Evolutionary conservation across 2,797 vertebrate genomes (phyloP), one percentile per base, ranked within the genome.

Genomic region (Chanos chanos): DNA sequence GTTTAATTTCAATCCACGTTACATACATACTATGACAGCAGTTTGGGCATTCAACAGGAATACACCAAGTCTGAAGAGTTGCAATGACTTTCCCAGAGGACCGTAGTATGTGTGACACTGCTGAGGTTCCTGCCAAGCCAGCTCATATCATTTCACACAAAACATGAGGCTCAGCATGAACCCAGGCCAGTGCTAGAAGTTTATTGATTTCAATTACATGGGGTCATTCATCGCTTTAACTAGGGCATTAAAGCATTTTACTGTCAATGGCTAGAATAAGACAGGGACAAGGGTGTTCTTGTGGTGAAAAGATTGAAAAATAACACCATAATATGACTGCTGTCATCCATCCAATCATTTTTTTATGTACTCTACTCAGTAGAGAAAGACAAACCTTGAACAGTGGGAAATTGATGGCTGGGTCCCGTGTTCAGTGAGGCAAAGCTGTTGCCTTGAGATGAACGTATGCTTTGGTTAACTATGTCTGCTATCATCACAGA

Each of bases 171-270:
- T 86, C 78, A 81, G 76, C 85, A 81, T 45, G 77, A 74, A 59
- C 2, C 48, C 21, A 52, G 21, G 47, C 56, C 66, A 66, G 71
- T 65, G 66, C 76, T 55, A 66, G 69, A 72, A 67, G 51, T 71
- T 70, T 77, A 88, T 83, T 74, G 84, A 89, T 87, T 87, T 76
- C 72, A 81, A 75, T 80, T 75, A 76, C 68, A 76, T 59, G 49
- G 55, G 66, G 67, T 79, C 73, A 75, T 85, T 85, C 74, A 76
- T 76, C 64, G 72, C 80, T 80, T 83, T 81, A 85, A 86, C 75
- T 72, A 72, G 78, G 74, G 61, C 75, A 79, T 82, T 78, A 81
- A 81, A 55, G 60, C 71, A 70, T 81, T 70, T 75, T 68, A 68
- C 57, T 74, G 75, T 77, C 81, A 79, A 72, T 37, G 55, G 57